Evolutionary conservation across 2,888 invertebrate species (phyloP).

Genomic region (Nephrotoma appendiculata): DNA sequence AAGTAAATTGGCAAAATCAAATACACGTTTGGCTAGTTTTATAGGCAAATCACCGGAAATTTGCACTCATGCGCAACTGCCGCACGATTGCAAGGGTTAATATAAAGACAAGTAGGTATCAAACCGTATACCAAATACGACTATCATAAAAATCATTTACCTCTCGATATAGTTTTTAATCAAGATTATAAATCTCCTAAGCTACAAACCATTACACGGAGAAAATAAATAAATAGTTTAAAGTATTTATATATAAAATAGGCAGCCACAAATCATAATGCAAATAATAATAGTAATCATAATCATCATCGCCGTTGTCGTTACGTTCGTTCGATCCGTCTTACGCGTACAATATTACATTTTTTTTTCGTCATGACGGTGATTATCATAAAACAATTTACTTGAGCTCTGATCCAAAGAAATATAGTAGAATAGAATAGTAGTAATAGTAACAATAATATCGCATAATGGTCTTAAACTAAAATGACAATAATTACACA

Average conservation of each 20-base stretch:
- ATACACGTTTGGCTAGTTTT: too few species aligned
- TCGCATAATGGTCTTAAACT: neutral
- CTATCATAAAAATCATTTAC: neutral
- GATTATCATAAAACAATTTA: neutral
- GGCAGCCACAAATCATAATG: neutral
- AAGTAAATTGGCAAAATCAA: too few species aligned
- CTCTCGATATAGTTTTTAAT: neutral
- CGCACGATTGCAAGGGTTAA: too few species aligned
- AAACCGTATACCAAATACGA: neutral
- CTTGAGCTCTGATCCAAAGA: neutral
- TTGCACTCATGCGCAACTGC: too few species aligned
- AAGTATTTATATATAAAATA: neutral
- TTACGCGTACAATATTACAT: neutral
- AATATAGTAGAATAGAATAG: neutral
- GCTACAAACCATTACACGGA: neutral
- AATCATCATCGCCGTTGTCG: neutral
- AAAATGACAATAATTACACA: neutral
- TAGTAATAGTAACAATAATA: neutral
- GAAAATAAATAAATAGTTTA: neutral
- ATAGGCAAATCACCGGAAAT: too few species aligned
- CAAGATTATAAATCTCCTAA: neutral
- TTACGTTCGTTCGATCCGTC: neutral
- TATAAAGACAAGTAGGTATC: too few species aligned
- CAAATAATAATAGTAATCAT: neutral
- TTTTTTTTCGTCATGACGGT: neutral